phyloP scores from a whole-genome alignment of 2,888 invertebrate genomes.

The Idaea straminata region DNA sequence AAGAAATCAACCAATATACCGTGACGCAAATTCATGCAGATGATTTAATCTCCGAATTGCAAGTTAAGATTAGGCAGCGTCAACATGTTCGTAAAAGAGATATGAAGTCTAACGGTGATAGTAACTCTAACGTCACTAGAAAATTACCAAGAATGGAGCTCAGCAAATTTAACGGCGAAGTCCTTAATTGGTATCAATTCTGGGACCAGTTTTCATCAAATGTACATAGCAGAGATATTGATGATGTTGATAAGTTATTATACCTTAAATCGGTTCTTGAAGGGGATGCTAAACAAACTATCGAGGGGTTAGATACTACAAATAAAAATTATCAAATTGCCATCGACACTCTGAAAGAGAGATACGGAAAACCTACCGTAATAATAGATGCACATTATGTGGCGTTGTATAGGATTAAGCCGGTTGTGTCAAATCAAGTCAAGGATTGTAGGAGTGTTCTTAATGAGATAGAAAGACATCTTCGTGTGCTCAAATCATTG shows the following conservation, averaged over 20 bases:
- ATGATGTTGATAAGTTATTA: slow-evolving; percentile 28
- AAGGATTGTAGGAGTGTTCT: slow-evolving; percentile 16
- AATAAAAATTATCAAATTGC: slow-evolving; percentile 20
- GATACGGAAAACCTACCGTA: background rate
- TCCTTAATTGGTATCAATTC: slow-evolving; percentile 28
- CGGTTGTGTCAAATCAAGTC: slow-evolving; percentile 5
- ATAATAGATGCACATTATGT: slow-evolving; percentile 24
- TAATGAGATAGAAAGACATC: slow-evolving; percentile 27
- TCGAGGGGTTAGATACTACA: slow-evolving; percentile 21
- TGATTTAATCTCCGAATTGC: background rate
- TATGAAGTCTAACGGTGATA: background rate
- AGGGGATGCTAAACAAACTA: background rate
- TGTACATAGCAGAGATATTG: slow-evolving; percentile 19
- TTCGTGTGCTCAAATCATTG: slow-evolving; percentile 27
- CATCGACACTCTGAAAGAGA: background rate
- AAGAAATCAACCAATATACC: background rate
- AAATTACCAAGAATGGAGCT: slow-evolving; percentile 13
- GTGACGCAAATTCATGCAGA: background rate
- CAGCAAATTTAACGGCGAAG: slow-evolving; percentile 25
- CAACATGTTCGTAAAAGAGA: background rate
- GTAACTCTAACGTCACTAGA: background rate
- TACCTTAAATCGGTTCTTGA: slow-evolving; percentile 21
- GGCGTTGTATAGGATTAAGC: slow-evolving; percentile 21
- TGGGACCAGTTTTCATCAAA: slow-evolving; percentile 32
- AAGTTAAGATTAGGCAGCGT: background rate